A percentile compares a stretch with the other conserved stretches of the same genome.
Evolutionary conservation across 1,140 invertebrate species (phyloP).

Genomic region (Plutomurus gul): DNA sequence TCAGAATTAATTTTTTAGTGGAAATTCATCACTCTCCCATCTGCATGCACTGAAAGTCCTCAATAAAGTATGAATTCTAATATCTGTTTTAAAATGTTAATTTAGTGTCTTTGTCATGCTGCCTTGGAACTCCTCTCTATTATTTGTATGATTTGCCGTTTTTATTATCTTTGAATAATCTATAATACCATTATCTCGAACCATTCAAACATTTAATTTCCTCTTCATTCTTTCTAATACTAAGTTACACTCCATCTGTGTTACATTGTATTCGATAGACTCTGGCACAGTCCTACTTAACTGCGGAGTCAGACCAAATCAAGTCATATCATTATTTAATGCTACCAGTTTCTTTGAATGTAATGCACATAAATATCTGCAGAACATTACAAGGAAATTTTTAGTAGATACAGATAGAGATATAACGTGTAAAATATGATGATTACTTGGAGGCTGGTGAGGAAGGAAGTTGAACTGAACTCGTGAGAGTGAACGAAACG

Average conservation of each 20-base stretch:
- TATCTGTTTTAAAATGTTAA: no score
- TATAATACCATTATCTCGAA: no score
- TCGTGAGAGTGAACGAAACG: no score
- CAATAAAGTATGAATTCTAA: no score
- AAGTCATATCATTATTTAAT: no score
- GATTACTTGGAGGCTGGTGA: not conserved
- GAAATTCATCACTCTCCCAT: no score
- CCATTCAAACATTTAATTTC: constrained; percentile 21
- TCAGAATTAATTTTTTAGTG: no score
- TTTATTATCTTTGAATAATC: not conserved
- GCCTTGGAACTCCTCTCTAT: not conserved
- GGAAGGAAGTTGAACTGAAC: no score
- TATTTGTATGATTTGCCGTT: not conserved
- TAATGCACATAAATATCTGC: not conserved
- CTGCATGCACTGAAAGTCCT: no score
- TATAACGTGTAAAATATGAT: constrained; percentile 21
- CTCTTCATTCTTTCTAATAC: not conserved
- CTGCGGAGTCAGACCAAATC: not conserved
- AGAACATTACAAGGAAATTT: not conserved
- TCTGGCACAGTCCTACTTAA: not conserved
- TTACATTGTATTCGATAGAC: not conserved
- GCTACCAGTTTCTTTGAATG: no score
- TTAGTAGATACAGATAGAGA: not conserved
- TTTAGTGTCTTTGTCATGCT: no score
- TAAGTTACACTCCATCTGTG: not conserved